Percentiles rank a stretch among this genome's conserved stretches.
Conservation (phyloP, 2,797 vertebrate genomes). For the Rhinoraja longicauda region DNA sequence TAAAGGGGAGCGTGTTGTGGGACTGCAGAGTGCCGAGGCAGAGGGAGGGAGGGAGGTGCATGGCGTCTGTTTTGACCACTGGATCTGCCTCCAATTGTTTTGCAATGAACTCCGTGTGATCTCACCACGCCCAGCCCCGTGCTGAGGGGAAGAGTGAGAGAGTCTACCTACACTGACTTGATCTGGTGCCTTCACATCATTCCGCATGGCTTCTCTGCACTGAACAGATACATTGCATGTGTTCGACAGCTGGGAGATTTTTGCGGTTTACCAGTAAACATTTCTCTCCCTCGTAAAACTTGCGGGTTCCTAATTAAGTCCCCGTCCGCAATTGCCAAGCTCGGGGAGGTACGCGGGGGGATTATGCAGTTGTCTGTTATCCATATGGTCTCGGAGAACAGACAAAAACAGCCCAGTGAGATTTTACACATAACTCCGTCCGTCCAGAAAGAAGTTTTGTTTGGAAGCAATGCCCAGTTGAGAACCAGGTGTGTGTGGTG, state of each 20-base stretch:
- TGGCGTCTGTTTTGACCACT: background rate
- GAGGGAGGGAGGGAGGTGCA: background rate
- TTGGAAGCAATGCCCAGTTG: background rate
- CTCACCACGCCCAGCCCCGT: background rate
- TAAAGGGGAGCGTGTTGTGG: background rate
- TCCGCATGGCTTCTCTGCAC: background rate
- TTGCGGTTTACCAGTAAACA: slow-evolving; percentile 35
- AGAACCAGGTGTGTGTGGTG: background rate
- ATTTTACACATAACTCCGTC: background rate
- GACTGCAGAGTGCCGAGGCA: background rate
- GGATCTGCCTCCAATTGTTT: background rate
- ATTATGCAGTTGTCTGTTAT: slow-evolving; percentile 1
- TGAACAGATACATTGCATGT: background rate
- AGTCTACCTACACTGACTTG: background rate
- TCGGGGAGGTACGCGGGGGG: background rate
- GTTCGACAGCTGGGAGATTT: slow-evolving; percentile 18
- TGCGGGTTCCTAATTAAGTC: slow-evolving; percentile 20
- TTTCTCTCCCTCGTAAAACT: background rate
- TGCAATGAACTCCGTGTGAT: background rate
- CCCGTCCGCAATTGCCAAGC: slow-evolving; percentile 3
- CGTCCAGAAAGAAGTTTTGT: background rate
- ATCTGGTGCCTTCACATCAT: background rate
- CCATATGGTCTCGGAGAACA: background rate
- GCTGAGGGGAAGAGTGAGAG: background rate
- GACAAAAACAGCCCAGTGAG: background rate